These are phyloP conservation scores for Helleia helle DNA, from an alignment of 2,888 invertebrate species.

Conservation along the genomic window DNA sequence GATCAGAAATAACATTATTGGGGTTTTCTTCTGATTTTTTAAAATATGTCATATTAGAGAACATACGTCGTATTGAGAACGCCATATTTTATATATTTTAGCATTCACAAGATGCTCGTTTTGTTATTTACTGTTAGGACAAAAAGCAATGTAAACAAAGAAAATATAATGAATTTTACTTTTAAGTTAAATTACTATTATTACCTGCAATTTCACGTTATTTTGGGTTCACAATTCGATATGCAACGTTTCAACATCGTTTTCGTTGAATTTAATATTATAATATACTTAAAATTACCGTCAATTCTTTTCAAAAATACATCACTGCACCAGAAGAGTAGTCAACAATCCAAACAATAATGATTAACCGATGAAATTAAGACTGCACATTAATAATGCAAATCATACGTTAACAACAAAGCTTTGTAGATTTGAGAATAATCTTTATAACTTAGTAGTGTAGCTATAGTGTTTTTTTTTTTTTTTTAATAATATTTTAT, in stretches of 20 bases:
- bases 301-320: not conserved
- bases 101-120: not conserved
- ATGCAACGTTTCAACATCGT: not conserved
- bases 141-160: conserved; percentile 4
- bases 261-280: not conserved
- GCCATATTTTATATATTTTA: conserved; percentile 36
- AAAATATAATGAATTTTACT: not conserved
- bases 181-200: not conserved
- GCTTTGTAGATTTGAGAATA: too few relatives aligned
- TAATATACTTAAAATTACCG: not conserved
- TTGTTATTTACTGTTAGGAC: conserved; percentile 14
- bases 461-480: too few relatives aligned
- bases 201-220: not conserved
- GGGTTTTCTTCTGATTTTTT: conserved; percentile 40
- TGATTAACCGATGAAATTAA: too few relatives aligned
- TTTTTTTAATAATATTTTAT: too few relatives aligned
- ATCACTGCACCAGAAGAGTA: not conserved
- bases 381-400: too few relatives aligned
- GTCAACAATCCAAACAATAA: not conserved
- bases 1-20: conserved; percentile 16
- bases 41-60: conserved; percentile 60
- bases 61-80: conserved; percentile 58
- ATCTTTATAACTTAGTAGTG: too few relatives aligned
- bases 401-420: too few relatives aligned
- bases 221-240: not conserved